Evolutionary conservation across 2,113 vertebrate species (phyloP).

Genomic region (Martes martes): DNA sequence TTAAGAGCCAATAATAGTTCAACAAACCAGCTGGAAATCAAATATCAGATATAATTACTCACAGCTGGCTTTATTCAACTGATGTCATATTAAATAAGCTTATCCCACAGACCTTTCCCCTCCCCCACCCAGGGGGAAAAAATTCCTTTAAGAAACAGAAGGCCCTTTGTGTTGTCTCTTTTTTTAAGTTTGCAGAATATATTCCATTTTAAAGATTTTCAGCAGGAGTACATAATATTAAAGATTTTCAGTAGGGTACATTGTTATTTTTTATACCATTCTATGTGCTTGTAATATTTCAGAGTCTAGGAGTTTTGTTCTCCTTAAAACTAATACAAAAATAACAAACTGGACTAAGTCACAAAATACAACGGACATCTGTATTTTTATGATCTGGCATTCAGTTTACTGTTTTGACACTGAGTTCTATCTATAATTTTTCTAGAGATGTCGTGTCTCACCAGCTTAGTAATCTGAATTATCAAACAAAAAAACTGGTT

Average conservation of each 20-base stretch:
- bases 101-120: constrained; percentile 10
- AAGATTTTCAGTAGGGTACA: background rate
- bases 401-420: background rate
- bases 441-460: background rate
- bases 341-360: background rate
- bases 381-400: background rate
- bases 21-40: constrained; percentile 60
- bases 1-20: constrained; percentile 50
- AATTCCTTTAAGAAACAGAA: constrained; percentile 53
- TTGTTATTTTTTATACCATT: background rate
- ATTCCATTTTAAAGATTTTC: constrained; percentile 1
- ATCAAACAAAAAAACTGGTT: background rate
- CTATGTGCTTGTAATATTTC: background rate
- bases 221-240: background rate
- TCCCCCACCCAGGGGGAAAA: background rate
- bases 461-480: background rate
- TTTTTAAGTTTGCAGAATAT: constrained; percentile 13
- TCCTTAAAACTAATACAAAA: constrained; percentile 2
- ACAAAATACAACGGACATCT: background rate
- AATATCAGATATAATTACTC: constrained; percentile 59
- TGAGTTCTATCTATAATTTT: background rate
- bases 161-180: constrained; percentile 30
- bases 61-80: constrained; percentile 60
- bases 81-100: constrained; percentile 55
- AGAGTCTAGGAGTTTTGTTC: background rate